Base-by-base conservation (phyloP, 2,888 invertebrate species). In the Pasiphila rectangulata region DNA sequence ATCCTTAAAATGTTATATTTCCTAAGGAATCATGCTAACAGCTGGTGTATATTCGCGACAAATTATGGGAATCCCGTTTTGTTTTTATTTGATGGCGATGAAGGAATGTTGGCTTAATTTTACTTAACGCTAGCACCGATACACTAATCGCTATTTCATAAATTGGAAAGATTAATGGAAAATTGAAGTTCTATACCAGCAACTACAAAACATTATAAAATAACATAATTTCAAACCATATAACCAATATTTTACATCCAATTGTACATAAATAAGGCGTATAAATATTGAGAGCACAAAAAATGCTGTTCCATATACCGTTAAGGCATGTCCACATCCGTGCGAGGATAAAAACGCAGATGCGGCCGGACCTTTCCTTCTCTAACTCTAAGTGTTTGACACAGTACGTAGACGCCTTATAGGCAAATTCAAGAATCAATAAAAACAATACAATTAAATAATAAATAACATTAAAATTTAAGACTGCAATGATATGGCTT, bases 91-190 rank as follows among this genome's bases (percentile, higher is more conserved):
- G 47, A 49, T 61, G 49, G 56, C 51, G 37, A 63, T 55, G 56
- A 52, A 66, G 78, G 78, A 79, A 81, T 80, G 80, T 79, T 67
- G 59, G 55, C 59, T 66, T 64, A 57, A 58, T 49, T 65, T 74
- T 72, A 73, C 59, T 63, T 75, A 72, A 66, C 68, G 70, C 74
- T 79, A 81, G 79, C 79, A 79, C 79, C 80, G 21, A 21, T 21
- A 21, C 4, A 6, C 4, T 21, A 21, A 21, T 21, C 6, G 6
- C 21, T 4, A 5, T 4, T 21, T 21, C 21, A 5, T 4, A 2
- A 1, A 21, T 21, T 21, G 4, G 2, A 4, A 21, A 21, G 4
- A 7, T 21, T 7, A 5, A 21, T n/a, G n/a, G n/a, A n/a, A n/a
- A n/a, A n/a, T n/a, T n/a, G n/a, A n/a, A n/a, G n/a, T n/a, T n/a